Evolutionary conservation across 1,140 invertebrate genomes (phyloP), one percentile per base, ranked within the genome.

Genomic region (Drosophila ambigua): DNA sequence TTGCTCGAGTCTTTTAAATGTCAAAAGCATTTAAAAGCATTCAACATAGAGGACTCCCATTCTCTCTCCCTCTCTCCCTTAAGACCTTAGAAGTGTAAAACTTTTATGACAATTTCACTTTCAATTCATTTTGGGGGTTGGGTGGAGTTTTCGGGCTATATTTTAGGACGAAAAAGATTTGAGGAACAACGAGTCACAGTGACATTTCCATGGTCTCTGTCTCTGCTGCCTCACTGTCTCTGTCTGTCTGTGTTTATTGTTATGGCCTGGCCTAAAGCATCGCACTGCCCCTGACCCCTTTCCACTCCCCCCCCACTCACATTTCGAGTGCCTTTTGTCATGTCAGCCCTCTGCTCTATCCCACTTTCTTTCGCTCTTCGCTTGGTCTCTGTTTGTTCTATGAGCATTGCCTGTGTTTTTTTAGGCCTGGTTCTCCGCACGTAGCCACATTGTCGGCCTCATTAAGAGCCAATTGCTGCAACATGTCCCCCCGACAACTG

Each of bases 401-500:
- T 60, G 11, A 53, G 16, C 23, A 41, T 35, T 57, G 35, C 15
- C 43, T 67, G 52, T 52, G 51, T 52, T 73, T 65, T 61, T 55
- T 69, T 50, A 46, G 61, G 39, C 51, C 35, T 51, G 45, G 49
- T 28, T 26, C 50, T 51, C 55, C 43, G 81, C 80, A 79, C 66
- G 80, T 79, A 76, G 63, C 55, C 65, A 52, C 72, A 79, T 72
- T 84, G 76, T 59, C 61, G 44, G 23, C 48, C 72, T 72, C 57
- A 80, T 77, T 84, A 74, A 77, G 78, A 67, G 67, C 62, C 73
- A 55, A 77, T 75, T 66, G 50, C 55, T 72, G 73, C 82, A 65
- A 87, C 74, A 87, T 85, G 78, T 87, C 82, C 72, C 68, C 64
- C 64, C 60, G 44, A 41, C 52, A 41, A 45, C 68, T 53, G 58